phyloP scores from a whole-genome alignment of 2,113 vertebrate species.

The Conger conger region DNA sequence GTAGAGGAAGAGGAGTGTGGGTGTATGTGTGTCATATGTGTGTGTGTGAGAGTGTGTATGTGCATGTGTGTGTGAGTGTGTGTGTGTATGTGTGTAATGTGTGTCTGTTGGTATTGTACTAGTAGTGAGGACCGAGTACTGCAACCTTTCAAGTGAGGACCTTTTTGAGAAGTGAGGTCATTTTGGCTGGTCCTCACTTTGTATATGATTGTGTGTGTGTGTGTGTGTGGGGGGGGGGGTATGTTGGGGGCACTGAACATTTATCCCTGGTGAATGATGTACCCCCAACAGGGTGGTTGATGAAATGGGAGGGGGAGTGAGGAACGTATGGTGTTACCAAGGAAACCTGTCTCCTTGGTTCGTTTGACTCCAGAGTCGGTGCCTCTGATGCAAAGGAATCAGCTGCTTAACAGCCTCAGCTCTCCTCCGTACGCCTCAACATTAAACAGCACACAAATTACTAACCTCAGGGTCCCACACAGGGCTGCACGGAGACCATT shows the following conservation, averaged over 20 bases:
- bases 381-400: background rate
- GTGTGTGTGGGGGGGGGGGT: background rate
- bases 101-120: too few species aligned
- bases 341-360: background rate
- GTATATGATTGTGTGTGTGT: background rate
- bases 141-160: too few species aligned
- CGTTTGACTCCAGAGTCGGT: background rate
- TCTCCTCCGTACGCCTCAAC: too few species aligned
- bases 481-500: too few species aligned
- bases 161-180: too few species aligned
- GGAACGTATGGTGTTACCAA: background rate
- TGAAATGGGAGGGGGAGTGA: background rate
- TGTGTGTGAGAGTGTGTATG: background rate
- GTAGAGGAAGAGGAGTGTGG: background rate
- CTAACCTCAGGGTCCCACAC: too few species aligned
- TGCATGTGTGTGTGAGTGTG: too few species aligned
- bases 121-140: too few species aligned
- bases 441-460: too few species aligned
- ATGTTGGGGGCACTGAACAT: background rate
- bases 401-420: too few species aligned
- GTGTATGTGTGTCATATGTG: background rate
- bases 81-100: too few species aligned
- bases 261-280: background rate
- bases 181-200: too few species aligned
- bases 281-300: background rate